phyloP scores from a whole-genome alignment of 2,797 vertebrate species.

The Sarcoramphus papa region DNA sequence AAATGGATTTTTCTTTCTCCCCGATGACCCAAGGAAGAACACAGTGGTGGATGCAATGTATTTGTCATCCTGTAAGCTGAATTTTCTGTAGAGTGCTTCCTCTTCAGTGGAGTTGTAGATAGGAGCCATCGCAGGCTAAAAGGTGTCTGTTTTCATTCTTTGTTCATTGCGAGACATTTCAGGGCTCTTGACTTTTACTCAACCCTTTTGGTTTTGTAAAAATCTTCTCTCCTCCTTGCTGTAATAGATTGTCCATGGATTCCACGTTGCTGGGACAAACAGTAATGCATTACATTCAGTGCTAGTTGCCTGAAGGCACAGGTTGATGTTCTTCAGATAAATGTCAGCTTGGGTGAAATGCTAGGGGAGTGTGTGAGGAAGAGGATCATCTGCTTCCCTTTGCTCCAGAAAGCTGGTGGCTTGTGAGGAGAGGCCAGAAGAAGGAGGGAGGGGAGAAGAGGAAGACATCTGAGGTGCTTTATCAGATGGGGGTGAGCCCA shows the following conservation, averaged over 20 bases:
- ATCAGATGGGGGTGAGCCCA: not conserved
- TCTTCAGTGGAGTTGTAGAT: not conserved
- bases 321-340: not conserved
- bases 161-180: not conserved
- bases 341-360: not conserved
- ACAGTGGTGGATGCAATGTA: not conserved
- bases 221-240: not conserved
- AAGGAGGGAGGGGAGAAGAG: not conserved
- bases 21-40: accelerated
- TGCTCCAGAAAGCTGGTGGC: not conserved
- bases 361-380: not conserved
- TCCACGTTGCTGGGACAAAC: not conserved
- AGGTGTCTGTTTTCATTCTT: not conserved
- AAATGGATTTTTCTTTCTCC: not conserved
- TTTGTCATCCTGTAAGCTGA: not conserved
- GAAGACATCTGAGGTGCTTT: not conserved
- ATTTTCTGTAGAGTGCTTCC: not conserved
- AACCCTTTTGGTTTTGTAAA: not conserved
- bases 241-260: not conserved
- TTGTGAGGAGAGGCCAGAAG: not conserved
- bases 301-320: not conserved
- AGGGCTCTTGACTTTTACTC: not conserved
- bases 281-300: not conserved
- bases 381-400: not conserved
- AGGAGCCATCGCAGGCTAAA: not conserved